Base-by-base conservation (phyloP, 2,113 vertebrate species). In the Pseudolaguvia tuberculata region DNA sequence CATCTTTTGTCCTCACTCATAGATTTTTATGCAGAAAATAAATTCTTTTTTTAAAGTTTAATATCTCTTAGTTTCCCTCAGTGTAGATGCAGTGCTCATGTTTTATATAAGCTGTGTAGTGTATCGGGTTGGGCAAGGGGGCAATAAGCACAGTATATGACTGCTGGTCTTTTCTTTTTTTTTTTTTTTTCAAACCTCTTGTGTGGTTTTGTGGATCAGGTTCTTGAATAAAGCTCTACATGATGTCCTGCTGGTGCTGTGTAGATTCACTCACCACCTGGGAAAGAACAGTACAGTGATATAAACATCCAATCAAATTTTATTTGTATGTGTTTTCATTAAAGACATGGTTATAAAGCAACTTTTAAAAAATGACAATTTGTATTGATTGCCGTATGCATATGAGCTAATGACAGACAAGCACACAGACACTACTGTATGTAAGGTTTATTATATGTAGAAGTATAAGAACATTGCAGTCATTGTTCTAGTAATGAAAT, bases 181-280 rank as follows among this genome's bases (percentile, higher is more conserved):
- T 52, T 14, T 47, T 56, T 76, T 73, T 69, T 62, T 76, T 76
- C 18, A 57, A 67, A 56, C 20, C 21, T 8, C 15, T 55, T 39
- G 58, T 67, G 29, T 27, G 42, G 39, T 70, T 73, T 25, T 65
- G 48, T 42, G 21, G 72, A 53, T 65, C 21, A 57, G 51, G 39
- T 62, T 13, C 61, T 56, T 9, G 0, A 27, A 23, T 42, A 0
- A 51, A 75, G 25, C 69, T 17, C 31, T 50, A 89, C 82, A 87
- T 89, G 79, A 85, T 47, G 73, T 87, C 84, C 0, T 87, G 79
- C 77, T 90, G 84, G 61, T 88, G 87, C 83, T 89, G 86, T 58
- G 88, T 88, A 12, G 88, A 90, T 78, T 90, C 88, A n/a, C 86
- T 88, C 78, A 90, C 83, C 1, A 88, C 87, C 88, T 90, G 77